Evolutionary conservation across 1,140 invertebrate species (phyloP).

Genomic region (Dendroctonus valens): DNA sequence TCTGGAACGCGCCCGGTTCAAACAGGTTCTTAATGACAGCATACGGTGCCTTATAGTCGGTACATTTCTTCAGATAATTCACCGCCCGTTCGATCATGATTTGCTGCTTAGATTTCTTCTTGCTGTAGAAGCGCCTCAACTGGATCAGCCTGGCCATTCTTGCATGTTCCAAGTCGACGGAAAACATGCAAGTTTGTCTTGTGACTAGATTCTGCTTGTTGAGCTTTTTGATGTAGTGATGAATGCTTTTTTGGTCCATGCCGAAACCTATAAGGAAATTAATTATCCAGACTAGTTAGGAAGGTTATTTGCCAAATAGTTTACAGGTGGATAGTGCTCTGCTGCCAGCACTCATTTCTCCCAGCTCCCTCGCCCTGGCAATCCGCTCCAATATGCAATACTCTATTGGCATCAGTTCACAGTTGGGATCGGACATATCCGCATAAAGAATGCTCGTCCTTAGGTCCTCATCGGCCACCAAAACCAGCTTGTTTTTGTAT

Average conservation of each 20-base stretch:
- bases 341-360: constrained; percentile 70
- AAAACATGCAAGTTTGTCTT: constrained; percentile 57
- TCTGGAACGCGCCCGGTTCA: constrained; percentile 50
- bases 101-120: constrained; percentile 58
- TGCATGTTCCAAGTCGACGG: constrained; percentile 42
- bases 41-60: constrained; percentile 56
- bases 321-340: constrained; percentile 57
- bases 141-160: constrained; percentile 58
- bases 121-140: constrained; percentile 61
- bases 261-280: constrained; percentile 22
- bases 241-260: constrained; percentile 49
- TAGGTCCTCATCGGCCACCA: constrained; percentile 68
- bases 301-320: not conserved
- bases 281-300: constrained; percentile 41
- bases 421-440: constrained; percentile 52
- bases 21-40: constrained; percentile 53
- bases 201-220: constrained; percentile 61
- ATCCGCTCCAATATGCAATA: constrained; percentile 78
- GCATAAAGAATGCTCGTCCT: constrained; percentile 61
- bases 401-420: constrained; percentile 58
- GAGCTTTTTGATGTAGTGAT: constrained; percentile 66
- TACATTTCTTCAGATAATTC: constrained; percentile 57
- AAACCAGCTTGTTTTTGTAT: constrained; percentile 55
- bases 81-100: constrained; percentile 58
- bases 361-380: constrained; percentile 68